phyloP scores from a whole-genome alignment of 2,113 vertebrate species.

The Mastomys natalensis region DNA sequence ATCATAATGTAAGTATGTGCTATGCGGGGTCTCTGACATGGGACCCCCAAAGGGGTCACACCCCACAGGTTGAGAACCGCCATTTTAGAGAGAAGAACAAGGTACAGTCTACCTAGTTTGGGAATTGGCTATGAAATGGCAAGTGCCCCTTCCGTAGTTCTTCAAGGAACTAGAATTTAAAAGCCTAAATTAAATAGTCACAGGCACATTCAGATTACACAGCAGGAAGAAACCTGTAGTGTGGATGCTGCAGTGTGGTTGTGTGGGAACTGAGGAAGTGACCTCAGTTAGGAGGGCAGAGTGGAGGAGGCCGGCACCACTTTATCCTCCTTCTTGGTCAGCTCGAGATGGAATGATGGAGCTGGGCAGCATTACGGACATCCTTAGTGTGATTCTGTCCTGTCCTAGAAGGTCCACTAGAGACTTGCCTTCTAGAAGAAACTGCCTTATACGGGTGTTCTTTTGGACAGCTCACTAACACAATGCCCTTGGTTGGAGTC shows the following conservation, averaged over 20 bases:
- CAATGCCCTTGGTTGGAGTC: conserved; percentile 59
- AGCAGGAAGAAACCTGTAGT: not conserved
- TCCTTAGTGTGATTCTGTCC: not conserved
- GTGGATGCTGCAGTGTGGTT: not conserved
- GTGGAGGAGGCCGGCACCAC: not conserved
- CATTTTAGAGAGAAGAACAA: not conserved
- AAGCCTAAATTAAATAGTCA: conserved; percentile 8
- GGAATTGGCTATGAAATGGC: not conserved
- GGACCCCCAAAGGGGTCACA: not conserved
- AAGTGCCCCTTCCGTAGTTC: not conserved
- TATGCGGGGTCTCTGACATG: not conserved
- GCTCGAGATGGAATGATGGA: not conserved
- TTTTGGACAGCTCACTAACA: conserved; percentile 47
- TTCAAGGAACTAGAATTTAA: conserved; percentile 48
- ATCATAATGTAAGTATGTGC: not conserved
- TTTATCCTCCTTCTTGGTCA: not conserved
- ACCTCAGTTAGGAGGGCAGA: not conserved
- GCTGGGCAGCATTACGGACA: not conserved
- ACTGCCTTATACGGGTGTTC: conserved; percentile 77
- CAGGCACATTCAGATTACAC: not conserved
- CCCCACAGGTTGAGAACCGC: not conserved
- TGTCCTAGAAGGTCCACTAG: not conserved
- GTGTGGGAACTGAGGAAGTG: not conserved
- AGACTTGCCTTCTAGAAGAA: conserved; percentile 52
- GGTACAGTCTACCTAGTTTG: conserved; percentile 31